These are phyloP conservation scores for Notospermus geniculatus DNA, from an alignment of 1,140 invertebrate species.

Conservation along the genomic window DNA sequence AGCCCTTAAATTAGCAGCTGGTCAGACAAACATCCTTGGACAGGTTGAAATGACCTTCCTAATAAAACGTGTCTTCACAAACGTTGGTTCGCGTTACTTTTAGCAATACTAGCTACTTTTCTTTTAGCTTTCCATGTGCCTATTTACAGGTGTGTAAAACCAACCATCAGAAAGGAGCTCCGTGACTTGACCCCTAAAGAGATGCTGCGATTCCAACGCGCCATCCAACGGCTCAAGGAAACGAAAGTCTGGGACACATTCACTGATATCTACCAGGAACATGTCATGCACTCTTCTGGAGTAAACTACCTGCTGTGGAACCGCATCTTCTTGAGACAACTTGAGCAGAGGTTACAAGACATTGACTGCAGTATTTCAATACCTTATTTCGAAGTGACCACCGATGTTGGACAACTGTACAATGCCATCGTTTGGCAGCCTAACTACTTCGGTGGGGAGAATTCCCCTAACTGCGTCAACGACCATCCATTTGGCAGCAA, in stretches of 20 bases:
- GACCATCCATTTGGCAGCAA: slow-evolving; percentile 44
- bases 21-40: no score
- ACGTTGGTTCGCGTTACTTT: no score
- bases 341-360: slow-evolving; percentile 44
- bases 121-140: no score
- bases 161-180: slow-evolving; percentile 41
- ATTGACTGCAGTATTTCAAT: slow-evolving; percentile 45
- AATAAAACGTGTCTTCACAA: no score
- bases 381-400: slow-evolving; percentile 51
- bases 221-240: slow-evolving; percentile 34
- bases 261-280: slow-evolving; percentile 44
- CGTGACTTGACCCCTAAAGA: slow-evolving; percentile 43
- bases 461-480: slow-evolving; percentile 33
- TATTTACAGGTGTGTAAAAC: slow-evolving; percentile 34
- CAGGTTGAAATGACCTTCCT: no score
- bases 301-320: slow-evolving; percentile 47
- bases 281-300: slow-evolving; percentile 45
- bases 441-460: slow-evolving; percentile 46
- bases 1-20: no score
- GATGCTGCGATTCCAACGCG: slow-evolving; percentile 39
- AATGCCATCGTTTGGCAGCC: slow-evolving; percentile 48
- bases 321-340: slow-evolving; percentile 36
- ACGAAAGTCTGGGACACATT: slow-evolving; percentile 41
- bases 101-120: no score
- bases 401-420: slow-evolving; percentile 43